Evolutionary conservation across 2,113 vertebrate genomes (phyloP), one percentile per base, ranked within the genome.

Genomic region (Hystrix cristata): DNA sequence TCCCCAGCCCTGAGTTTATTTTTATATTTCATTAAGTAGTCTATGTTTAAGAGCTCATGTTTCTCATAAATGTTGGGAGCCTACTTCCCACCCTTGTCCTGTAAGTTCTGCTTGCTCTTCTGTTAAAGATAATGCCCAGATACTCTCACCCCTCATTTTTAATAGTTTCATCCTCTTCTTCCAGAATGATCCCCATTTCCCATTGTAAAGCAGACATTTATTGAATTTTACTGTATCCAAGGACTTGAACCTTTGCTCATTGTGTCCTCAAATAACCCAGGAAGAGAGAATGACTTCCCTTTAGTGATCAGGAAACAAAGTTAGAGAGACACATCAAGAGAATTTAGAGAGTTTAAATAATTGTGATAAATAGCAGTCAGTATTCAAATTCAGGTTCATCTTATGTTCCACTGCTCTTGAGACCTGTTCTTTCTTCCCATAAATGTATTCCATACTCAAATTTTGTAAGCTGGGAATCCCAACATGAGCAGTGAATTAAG

Each of bases 241-340:
- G 34, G 55, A 95, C 69, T 48, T 74, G 92, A 86, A 90, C 27
- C 31, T 76, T 91, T 90, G 53, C 15, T 27, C 29, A 10, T 9
- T 76, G 38, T 87, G 72, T 82, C n/a, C 53, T 96, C 46, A 65
- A n/a, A 5, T 60, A 88, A 62, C 16, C 34, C 34, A 48, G 27
- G 82, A 89, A 71, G 29, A 74, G 23, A 89, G 55, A 87, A 85
- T 43, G 27, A 53, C 60, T 95, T 62, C 60, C 76, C 74, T 53
- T 78, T 80, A 95, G 71, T 90, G 90, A 90, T 62, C 59, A 96
- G 65, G 34, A 91, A 94, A 87, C n/a, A 59, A 57, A 79, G 48
- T 79, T 53, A 38, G 16, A 53, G 48, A 76, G 27, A 51, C 27
- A 78, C 6, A 23, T 78, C 12, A 29, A 18, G 27, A 51, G 46